Evolutionary conservation across 2,797 vertebrate species (phyloP), one percentile per base, ranked within the genome.

Genomic region (Arctocebus calabarensis): DNA sequence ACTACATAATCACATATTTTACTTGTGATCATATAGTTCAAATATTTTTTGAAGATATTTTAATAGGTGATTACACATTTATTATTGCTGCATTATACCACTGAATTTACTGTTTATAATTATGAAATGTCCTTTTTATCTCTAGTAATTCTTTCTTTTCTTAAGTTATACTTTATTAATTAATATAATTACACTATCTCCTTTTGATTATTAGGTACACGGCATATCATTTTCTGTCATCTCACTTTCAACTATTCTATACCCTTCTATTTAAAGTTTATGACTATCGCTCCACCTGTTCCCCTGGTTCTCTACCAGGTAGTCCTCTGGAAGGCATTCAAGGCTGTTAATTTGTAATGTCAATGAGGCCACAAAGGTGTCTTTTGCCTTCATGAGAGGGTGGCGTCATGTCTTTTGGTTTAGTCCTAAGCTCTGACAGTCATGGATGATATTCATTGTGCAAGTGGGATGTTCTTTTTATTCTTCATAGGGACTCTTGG

Each of bases 31-130:
- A 71, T 22, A 66, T 43, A 59, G 2, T 37, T 78, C 17, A 66
- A 20, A 83, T 90, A 37, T 59, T 75, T 20, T 77, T 92, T 82
- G 7, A 94, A 68, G n/a, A 43, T 85, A 84, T 32, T 84, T 82
- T 78, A 16, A 78, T 83, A 55, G 11, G 10, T 74, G 62, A 84
- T 57, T 19, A 55, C 6, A 79, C 32, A 77, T 48, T 85, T 82
- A 64, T 91, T 79, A 71, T 59, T 87, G 27, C 11, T 64, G 34
- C 14, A 74, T 77, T 79, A 43, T 45, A 2, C 40, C 14, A 84
- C 17, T 73, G 17, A 71, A 37, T 84, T 57, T 22, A 70, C 23
- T 13, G 90, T 82, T 88, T 37, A 40, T 77, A 17, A 77, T 86
- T 73, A 73, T 23, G 8, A 66, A 79, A 59, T 66, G 0, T 74